Evolutionary conservation across 37 sponge, comb jelly and placozoan genomes (phyloP), one percentile per base, ranked within the genome.

Genomic region (Beroe ovata): DNA sequence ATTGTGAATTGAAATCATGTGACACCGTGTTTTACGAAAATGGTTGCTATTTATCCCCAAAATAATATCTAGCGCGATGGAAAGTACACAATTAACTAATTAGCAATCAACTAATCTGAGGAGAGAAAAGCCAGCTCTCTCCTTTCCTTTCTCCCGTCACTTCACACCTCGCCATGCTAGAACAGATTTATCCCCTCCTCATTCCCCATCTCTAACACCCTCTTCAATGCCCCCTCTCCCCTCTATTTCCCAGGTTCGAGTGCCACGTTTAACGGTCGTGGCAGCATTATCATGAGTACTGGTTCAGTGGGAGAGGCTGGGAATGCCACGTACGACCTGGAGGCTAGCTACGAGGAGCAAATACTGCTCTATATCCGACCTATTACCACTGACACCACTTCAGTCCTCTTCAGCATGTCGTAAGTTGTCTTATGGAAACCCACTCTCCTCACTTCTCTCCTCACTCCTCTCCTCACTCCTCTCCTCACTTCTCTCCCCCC

Each of bases 261-360:
- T 20, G 54, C 54, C 22, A 33, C 84, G 22, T 77, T 77, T 42
- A 77, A 77, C 84, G 84, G 84, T 77, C 84, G 84, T 3, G 84
- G 54, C 3, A 36, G n/a, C 22, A 4, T 77, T 6, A 36, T 8
- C n/a, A 33, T 77, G 36, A 77, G n/a, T n/a, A 77, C 84, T 0
- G 84, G 84, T 8, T 32, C 84, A 0, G n/a, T n/a, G n/a, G n/a
- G n/a, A n/a, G 71, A 38, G 20, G 41, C 22, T n/a, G 1, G n/a
- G 11, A 77, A 33, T 2, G 41, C 25, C 22, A 77, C 84, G 0
- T 77, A 77, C 54, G 84, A 77, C 28, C 25, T 77, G 42, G 84
- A 77, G 41, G 84, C 84, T 11, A 77, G 84, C 23, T 77, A 77
- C 28, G 84, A 77, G 47, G 84, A 77, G 28, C 35, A 40, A 25